Evolutionary conservation across 2,113 vertebrate genomes (phyloP), one percentile per base, ranked within the genome.

Genomic region (Monopterus albus): DNA sequence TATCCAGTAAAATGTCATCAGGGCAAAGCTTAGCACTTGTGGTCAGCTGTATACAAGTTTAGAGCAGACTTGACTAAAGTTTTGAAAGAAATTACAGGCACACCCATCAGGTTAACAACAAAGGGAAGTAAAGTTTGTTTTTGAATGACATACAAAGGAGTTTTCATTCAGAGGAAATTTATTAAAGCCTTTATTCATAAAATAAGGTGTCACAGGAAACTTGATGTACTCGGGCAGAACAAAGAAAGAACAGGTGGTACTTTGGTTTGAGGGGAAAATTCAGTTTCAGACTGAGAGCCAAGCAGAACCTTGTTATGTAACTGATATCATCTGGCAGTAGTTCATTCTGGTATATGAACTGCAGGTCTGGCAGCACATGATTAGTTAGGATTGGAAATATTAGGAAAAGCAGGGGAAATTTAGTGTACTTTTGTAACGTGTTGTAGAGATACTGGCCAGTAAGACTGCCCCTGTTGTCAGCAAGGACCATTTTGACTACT

Each of bases 121-220:
- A 70, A 64, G 13, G 45, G 13, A 63, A 21, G n/a, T 29, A 51
- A 43, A 60, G 55, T 39, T 49, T 17, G 25, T 36, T 23, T 70
- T 61, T 57, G 14, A 62, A 50, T 28, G 3, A 61, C 64, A 49
- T 51, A 52, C 20, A 72, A 47, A 51, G 6, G 50, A 18, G 26
- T 6, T 6, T 12, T 14, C 17, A 21, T 18, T 17, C 7, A 65
- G 21, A 33, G 14, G 23, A 15, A 78, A 28, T 58, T 2, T 51
- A 68, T 63, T 57, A 58, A 20, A 50, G 26, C 47, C 5, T 13
- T 56, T 42, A 56, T 74, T 75, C 14, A 29, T 28, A 14, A 59
- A 68, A 72, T 49, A 52, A 57, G 56, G 39, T 60, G 33, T 47
- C 9, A 40, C 3, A 47, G 43, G 18, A 78, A 74, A 81, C 69